Evolutionary conservation across 2,888 invertebrate genomes (phyloP).

Genomic region (Labia minor): DNA sequence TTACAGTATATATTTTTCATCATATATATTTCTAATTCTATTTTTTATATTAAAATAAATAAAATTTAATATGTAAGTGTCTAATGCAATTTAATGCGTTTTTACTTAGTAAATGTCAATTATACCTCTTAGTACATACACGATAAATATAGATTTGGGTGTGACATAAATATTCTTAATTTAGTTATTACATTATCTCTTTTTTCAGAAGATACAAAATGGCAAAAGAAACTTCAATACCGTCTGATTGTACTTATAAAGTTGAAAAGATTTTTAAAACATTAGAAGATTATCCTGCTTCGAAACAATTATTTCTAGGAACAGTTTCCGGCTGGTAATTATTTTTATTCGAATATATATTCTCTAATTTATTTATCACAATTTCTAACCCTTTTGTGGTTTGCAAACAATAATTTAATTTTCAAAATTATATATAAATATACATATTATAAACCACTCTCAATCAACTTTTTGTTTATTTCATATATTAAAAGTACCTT

Average conservation of each 20-base stretch:
- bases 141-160: constrained; percentile 1
- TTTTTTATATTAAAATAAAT: neutral
- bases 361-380: neutral
- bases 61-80: neutral
- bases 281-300: constrained; percentile 72
- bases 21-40: too few relatives aligned
- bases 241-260: neutral
- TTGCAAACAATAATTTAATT: too few relatives aligned
- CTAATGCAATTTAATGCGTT: too few relatives aligned
- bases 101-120: constrained; percentile 3
- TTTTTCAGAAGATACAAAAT: neutral
- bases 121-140: neutral
- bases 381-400: neutral
- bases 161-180: neutral
- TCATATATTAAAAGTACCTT: too few relatives aligned
- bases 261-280: constrained; percentile 61
- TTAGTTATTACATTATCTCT: neutral
- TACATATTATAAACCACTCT: too few relatives aligned
- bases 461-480: too few relatives aligned
- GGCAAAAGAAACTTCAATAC: constrained; percentile 13
- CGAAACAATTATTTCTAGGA: constrained; percentile 78
- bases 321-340: constrained; percentile 80
- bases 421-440: too few relatives aligned
- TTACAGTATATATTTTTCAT: too few relatives aligned
- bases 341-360: constrained; percentile 19